Evolutionary conservation across 2,113 vertebrate species (phyloP).

Genomic region (Stigmatopora nigra): DNA sequence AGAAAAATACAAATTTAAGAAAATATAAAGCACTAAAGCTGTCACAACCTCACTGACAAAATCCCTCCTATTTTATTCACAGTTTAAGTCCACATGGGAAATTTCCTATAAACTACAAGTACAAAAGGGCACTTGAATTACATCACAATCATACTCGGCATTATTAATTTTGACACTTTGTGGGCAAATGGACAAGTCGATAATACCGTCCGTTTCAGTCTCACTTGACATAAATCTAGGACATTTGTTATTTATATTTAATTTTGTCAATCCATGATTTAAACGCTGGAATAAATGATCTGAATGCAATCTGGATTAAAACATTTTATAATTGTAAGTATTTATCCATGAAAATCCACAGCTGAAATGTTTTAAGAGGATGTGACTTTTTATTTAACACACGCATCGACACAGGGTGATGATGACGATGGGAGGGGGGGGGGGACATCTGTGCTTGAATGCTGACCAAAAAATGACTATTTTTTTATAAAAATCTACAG

Average conservation of each 20-base stretch:
- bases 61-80: background rate
- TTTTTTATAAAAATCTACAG: conserved; percentile 25
- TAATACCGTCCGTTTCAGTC: background rate
- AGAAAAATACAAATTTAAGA: background rate
- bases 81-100: conserved; percentile 26
- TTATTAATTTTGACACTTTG: conserved; percentile 6
- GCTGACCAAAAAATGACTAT: conserved; percentile 59
- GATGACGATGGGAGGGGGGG: conserved; percentile 19
- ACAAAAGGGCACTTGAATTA: conserved; percentile 22
- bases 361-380: conserved; percentile 64
- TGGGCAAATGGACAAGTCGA: conserved; percentile 9
- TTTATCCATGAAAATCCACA: conserved; percentile 63
- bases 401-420: conserved; percentile 35
- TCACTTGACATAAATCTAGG: conserved; percentile 36
- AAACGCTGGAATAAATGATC: conserved; percentile 56
- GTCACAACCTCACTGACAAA: background rate
- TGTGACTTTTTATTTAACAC: conserved; percentile 63
- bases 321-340: conserved; percentile 59
- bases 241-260: conserved; percentile 33
- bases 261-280: conserved; percentile 33
- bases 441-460: conserved; percentile 67
- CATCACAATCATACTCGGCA: background rate
- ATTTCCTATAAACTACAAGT: conserved; percentile 29
- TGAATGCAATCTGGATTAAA: conserved; percentile 65
- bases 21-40: background rate